Conservation (phyloP, 2,888 invertebrate genomes). For the Fissipunctia ypsillon region DNA sequence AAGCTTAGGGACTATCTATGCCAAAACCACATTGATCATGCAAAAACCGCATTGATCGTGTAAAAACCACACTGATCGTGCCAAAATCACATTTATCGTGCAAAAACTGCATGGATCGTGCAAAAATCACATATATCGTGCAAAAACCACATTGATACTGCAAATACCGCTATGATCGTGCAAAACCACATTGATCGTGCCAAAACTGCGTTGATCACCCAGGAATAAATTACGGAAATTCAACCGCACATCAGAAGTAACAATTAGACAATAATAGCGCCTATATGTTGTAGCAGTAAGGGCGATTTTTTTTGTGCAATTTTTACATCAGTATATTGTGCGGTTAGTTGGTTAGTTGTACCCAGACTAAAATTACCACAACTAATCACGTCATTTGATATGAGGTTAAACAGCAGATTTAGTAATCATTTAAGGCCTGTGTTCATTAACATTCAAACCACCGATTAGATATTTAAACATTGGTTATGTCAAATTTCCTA, state of each 20-base stretch:
- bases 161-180: background rate
- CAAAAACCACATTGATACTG: background rate
- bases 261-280: too few relatives aligned
- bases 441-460: too few relatives aligned
- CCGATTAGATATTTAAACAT: too few relatives aligned
- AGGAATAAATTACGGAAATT: background rate
- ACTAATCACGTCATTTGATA: background rate
- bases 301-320: background rate
- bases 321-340: background rate
- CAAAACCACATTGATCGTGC: background rate
- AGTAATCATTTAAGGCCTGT: background rate
- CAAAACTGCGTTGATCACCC: background rate
- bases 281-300: background rate
- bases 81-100: background rate
- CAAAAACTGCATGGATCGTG: too few relatives aligned
- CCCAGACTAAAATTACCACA: background rate
- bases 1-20: background rate
- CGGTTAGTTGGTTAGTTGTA: background rate
- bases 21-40: background rate
- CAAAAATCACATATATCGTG: background rate
- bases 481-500: too few relatives aligned
- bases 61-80: background rate
- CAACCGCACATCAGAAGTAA: background rate
- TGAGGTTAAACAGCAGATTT: too few relatives aligned
- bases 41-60: background rate